Evolutionary conservation across 2,797 vertebrate species (phyloP), one percentile per base, ranked within the genome.

Genomic region (Tenualosa ilisha): DNA sequence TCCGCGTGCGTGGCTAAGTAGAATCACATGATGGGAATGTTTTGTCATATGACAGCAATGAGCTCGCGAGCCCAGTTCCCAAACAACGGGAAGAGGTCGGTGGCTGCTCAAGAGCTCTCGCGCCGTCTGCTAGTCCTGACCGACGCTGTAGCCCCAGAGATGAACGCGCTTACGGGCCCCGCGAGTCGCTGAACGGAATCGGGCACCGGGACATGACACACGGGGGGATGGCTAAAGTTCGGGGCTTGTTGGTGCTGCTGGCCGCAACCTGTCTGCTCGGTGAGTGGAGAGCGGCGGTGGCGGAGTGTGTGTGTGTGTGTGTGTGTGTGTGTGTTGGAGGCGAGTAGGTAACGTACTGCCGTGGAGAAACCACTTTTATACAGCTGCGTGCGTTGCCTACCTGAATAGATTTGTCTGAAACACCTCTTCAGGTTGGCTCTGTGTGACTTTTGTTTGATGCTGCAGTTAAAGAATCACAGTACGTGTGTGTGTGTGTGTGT

Each of bases 21-120:
- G 85, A 94, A 93, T 95, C 95, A 96, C 95, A 94, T 96, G 95
- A 94, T 93, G 87, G 83, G 82, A 75, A 75, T 85, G 84, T 91
- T 91, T 92, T 92, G 94, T 95, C 94, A 95, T 92, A 92, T 94
- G 95, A 95, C 93, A 86, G 89, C 86, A 92, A 92, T 89, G 90
- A 91, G 87, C 54, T 31, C 20, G 22, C 43, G 56, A 26, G 7
- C 6, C 6, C 15, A 75, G 68, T 43, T 3, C 17, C 68, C 13
- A 75, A 43, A 40, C 68, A 43, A 43, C 68, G 37, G 68, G 68
- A 20, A 43, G 31, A 75, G 17, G 13, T 9, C 37, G 37, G 68
- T 43, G 68, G 13, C 68, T 43, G 37, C 15, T 15, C 15, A 40
- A 15, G 68, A 75, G 68, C 11, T 75, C 37, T 15, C 37, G 37